These are phyloP conservation scores for Drosophila carrolli DNA, from an alignment of 1,140 invertebrate species.

Conservation along the genomic window DNA sequence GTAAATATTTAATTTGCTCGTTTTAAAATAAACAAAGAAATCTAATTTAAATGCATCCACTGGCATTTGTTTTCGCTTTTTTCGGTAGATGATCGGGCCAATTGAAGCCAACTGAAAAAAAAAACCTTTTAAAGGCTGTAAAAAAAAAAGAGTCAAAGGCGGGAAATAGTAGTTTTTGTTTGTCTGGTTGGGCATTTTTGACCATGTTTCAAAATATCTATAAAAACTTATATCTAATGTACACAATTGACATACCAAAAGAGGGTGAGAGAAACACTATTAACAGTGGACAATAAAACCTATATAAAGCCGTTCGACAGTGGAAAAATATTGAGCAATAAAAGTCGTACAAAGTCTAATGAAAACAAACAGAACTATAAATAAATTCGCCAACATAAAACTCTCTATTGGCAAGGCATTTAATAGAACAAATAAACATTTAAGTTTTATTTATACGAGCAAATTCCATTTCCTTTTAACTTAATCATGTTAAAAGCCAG, in stretches of 20 bases:
- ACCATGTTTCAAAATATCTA: constrained; percentile 9
- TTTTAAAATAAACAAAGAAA: constrained; percentile 19
- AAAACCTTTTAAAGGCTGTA: constrained; percentile 11
- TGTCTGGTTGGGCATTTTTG: constrained; percentile 11
- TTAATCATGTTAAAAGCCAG: constrained; percentile 66
- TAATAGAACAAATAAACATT: constrained; percentile 60
- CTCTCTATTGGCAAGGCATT: constrained; percentile 59
- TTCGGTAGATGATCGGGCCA: background rate
- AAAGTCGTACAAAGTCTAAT: constrained; percentile 63
- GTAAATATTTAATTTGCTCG: constrained; percentile 7
- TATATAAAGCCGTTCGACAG: constrained; percentile 23
- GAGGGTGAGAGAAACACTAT: background rate
- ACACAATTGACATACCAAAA: constrained; percentile 30
- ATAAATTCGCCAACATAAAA: constrained; percentile 68
- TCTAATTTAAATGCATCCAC: constrained; percentile 33
- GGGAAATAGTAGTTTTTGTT: constrained; percentile 19
- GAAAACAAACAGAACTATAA: constrained; percentile 79
- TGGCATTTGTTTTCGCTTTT: background rate
- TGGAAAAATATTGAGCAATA: constrained; percentile 59
- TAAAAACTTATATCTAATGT: constrained; percentile 31
- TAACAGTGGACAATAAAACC: constrained; percentile 32
- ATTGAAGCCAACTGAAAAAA: constrained; percentile 6
- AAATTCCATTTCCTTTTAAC: background rate
- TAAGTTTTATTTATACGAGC: constrained; percentile 55
- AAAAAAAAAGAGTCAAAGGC: constrained; percentile 18